Evolutionary conservation across 2,797 vertebrate genomes (phyloP).

Genomic region (Channa striata): DNA sequence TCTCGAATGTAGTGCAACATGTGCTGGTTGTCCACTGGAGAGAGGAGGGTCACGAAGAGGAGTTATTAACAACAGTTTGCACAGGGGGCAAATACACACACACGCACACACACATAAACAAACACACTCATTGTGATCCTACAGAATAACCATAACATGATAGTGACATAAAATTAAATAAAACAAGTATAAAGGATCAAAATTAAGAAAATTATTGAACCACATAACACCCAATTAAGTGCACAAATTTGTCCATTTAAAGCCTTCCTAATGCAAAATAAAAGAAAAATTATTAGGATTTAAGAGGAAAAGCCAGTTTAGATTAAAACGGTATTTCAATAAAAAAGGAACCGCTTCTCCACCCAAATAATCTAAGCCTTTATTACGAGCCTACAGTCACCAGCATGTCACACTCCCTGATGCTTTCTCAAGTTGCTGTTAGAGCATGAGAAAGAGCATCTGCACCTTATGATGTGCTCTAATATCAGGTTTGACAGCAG

Average conservation of each 20-base stretch:
- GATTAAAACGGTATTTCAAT: neutral
- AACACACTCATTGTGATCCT: conserved; percentile 10
- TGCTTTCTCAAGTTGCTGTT: neutral
- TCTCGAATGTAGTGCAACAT: conserved; percentile 99
- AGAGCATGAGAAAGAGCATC: no score
- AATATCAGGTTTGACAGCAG: neutral
- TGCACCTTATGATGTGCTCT: neutral
- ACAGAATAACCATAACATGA: conserved; percentile 12
- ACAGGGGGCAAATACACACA: neutral
- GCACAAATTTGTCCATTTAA: neutral
- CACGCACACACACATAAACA: neutral
- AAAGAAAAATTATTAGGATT: conserved; percentile 22
- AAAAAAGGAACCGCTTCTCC: neutral
- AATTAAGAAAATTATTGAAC: conserved; percentile 31
- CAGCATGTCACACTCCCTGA: neutral
- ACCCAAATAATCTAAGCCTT: neutral
- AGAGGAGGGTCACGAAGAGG: conserved; percentile 26
- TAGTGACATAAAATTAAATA: conserved; percentile 23
- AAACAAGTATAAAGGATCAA: neutral
- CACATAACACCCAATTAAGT: conserved; percentile 20
- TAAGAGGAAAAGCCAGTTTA: neutral
- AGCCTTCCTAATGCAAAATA: neutral
- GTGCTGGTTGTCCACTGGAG: conserved; percentile 97
- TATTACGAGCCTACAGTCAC: neutral
- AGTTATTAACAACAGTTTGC: conserved; percentile 14